These are phyloP conservation scores for Nannoperca obscura DNA, from an alignment of 2,797 vertebrate species.

Conservation along the genomic window DNA sequence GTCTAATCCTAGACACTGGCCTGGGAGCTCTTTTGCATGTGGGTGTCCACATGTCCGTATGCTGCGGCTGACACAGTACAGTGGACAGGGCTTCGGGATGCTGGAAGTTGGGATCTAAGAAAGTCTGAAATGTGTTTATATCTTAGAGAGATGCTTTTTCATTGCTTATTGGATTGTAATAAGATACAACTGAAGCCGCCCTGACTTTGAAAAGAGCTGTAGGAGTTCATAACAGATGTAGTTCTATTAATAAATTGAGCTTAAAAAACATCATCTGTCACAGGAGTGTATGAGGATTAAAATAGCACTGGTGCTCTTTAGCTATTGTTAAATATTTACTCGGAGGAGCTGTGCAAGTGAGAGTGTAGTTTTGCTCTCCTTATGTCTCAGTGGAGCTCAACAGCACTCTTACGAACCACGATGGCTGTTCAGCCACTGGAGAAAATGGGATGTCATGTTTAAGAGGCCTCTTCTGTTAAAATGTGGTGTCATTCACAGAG, in stretches of 20 bases:
- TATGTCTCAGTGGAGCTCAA: constrained; percentile 46
- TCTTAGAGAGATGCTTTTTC: constrained; percentile 7
- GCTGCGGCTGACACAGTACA: constrained; percentile 39
- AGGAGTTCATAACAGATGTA: constrained; percentile 44
- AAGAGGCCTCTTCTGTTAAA: constrained; percentile 26
- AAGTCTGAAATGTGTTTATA: constrained; percentile 18
- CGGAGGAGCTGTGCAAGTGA: constrained; percentile 56
- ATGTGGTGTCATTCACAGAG: constrained; percentile 20
- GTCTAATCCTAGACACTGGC: constrained; percentile 66
- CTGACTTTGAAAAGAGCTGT: constrained; percentile 33
- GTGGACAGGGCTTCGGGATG: constrained; percentile 24
- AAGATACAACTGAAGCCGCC: constrained; percentile 21
- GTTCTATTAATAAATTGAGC: constrained; percentile 75
- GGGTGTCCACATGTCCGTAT: constrained; percentile 57
- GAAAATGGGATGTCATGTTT: constrained; percentile 26
- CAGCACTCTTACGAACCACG: constrained; percentile 17
- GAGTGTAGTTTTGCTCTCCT: constrained; percentile 48
- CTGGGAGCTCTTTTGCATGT: constrained; percentile 55
- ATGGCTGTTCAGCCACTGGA: constrained; percentile 27
- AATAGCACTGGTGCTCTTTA: constrained; percentile 75
- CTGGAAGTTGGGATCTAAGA: constrained; percentile 15
- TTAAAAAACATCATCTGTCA: constrained; percentile 70
- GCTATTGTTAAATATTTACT: constrained; percentile 80
- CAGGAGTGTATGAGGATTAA: constrained; percentile 73
- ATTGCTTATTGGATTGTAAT: constrained; percentile 23